Percentiles rank a stretch among this genome's conserved stretches.
Evolutionary conservation across 2,888 invertebrate species (phyloP).

Genomic region (Drosophila siamana): DNA sequence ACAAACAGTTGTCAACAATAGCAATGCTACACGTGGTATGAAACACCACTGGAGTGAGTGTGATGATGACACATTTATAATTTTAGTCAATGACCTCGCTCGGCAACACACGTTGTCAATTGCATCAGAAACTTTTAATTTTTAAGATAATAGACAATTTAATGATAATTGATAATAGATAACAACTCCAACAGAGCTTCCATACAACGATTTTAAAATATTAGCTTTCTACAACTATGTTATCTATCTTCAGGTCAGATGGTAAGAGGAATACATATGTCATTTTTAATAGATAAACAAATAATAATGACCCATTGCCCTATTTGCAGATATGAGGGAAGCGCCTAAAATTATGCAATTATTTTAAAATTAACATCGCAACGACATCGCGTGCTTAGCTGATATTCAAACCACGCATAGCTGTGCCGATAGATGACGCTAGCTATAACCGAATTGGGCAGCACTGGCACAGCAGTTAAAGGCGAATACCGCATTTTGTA

Average conservation of each 20-base stretch:
- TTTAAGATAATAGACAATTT: conserved; percentile 5
- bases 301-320: background rate
- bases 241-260: background rate
- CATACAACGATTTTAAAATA: background rate
- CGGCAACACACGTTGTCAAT: background rate
- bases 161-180: background rate
- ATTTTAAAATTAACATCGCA: background rate
- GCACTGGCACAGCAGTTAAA: conserved; percentile 9
- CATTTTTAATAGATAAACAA: background rate
- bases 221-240: background rate
- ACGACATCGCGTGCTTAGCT: background rate
- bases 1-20: conserved; percentile 1
- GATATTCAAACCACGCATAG: background rate
- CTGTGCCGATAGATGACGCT: conserved; percentile 20
- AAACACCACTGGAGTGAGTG: background rate
- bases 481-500: background rate
- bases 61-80: background rate
- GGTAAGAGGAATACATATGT: background rate
- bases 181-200: too few relatives aligned
- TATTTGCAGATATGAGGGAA: background rate
- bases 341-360: conserved; percentile 4
- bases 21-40: background rate
- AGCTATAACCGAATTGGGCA: background rate
- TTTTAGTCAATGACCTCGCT: conserved; percentile 4
- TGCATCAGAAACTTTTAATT: conserved; percentile 4